Conservation (phyloP, 2,888 invertebrate species). For the Ornithoptera priamus region DNA sequence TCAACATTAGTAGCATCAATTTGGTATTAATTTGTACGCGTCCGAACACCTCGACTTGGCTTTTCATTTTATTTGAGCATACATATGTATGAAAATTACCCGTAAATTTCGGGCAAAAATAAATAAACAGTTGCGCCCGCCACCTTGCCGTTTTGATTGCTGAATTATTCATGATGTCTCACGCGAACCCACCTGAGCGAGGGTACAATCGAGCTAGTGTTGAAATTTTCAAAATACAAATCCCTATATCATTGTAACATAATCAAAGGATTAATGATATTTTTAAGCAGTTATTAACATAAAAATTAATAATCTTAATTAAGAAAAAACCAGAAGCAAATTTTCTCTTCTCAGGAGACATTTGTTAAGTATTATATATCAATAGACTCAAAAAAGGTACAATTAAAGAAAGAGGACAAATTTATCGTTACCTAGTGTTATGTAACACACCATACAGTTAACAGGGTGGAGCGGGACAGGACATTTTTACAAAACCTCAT, state of each 20-base stretch:
- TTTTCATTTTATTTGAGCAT: slow-evolving; percentile 37
- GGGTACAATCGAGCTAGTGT: slow-evolving; percentile 43
- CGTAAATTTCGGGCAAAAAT: slow-evolving; percentile 65
- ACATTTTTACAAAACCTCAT: too few relatives aligned
- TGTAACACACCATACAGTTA: too few relatives aligned
- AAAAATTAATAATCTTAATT: too few relatives aligned
- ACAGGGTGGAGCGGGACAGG: too few relatives aligned
- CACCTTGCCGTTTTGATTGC: slow-evolving; percentile 75
- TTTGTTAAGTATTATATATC: too few relatives aligned
- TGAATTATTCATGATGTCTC: slow-evolving; percentile 77
- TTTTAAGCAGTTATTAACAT: too few relatives aligned
- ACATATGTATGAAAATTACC: slow-evolving; percentile 60
- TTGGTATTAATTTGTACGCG: slow-evolving; percentile 32
- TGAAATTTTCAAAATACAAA: slow-evolving; percentile 54
- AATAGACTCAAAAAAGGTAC: too few relatives aligned
- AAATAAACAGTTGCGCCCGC: slow-evolving; percentile 67
- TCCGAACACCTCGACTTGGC: slow-evolving; percentile 33
- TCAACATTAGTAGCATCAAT: not conserved
- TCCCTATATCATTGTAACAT: slow-evolving; percentile 48
- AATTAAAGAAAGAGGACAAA: too few relatives aligned
- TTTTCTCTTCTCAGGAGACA: too few relatives aligned
- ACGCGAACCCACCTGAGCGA: slow-evolving; percentile 59
- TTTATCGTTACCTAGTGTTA: too few relatives aligned
- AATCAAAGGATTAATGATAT: too few relatives aligned
- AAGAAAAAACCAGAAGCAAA: too few relatives aligned